These are phyloP conservation scores for Saccopteryx bilineata DNA, from an alignment of 2,113 vertebrate genomes.

Conservation along the genomic window DNA sequence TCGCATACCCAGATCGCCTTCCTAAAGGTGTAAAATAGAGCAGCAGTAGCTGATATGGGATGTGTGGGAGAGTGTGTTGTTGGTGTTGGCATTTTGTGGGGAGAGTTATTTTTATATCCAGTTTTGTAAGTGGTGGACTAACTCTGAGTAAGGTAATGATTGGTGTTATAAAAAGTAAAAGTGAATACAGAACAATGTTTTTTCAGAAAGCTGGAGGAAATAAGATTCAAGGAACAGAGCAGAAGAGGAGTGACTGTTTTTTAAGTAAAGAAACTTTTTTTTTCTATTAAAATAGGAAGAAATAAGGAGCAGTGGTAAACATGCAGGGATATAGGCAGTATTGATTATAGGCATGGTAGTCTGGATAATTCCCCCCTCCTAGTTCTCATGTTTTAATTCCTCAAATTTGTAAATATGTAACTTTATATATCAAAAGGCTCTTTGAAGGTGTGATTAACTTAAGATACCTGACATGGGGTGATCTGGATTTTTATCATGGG, in stretches of 20 bases:
- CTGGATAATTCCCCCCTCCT: background rate
- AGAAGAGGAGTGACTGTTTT: background rate
- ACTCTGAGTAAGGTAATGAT: background rate
- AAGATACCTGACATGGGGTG: background rate
- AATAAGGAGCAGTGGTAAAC: background rate
- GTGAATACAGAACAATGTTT: background rate
- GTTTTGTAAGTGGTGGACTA: background rate
- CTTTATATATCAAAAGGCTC: background rate
- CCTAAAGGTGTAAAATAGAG: background rate
- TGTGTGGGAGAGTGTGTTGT: background rate
- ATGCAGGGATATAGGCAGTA: no score
- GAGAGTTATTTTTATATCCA: background rate
- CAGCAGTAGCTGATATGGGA: accelerated
- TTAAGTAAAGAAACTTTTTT: background rate
- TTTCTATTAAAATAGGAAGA: background rate
- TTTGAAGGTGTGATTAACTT: background rate
- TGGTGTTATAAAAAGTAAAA: background rate
- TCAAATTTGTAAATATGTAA: background rate
- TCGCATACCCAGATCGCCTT: no score
- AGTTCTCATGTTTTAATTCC: background rate
- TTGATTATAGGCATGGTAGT: background rate
- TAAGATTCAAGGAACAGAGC: background rate
- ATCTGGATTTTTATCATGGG: background rate
- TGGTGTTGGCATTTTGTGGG: background rate
- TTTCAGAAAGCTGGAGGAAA: background rate